These are phyloP conservation scores for Patella caerulea DNA, from an alignment of 2,888 invertebrate species.

Conservation along the genomic window DNA sequence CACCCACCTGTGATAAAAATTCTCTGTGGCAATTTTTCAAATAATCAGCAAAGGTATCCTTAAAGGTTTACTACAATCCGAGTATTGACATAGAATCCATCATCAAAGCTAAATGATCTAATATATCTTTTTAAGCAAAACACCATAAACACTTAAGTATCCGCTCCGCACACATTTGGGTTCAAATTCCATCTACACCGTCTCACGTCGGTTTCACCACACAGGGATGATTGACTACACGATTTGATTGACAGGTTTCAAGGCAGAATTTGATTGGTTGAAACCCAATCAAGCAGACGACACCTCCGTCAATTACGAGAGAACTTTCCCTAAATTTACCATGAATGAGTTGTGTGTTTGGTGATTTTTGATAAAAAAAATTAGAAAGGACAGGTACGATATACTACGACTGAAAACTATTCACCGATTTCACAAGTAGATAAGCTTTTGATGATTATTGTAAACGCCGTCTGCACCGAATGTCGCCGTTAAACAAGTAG, in stretches of 20 bases:
- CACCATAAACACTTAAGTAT: neutral
- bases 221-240: constrained; percentile 3
- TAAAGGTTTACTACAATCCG: no score
- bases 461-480: neutral
- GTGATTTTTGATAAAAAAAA: neutral
- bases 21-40: no score
- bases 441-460: constrained; percentile 4
- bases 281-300: constrained; percentile 3
- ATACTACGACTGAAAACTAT: neutral
- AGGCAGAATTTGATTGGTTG: constrained; percentile 3
- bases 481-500: neutral
- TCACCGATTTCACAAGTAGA: constrained; percentile 4
- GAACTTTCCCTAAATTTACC: neutral
- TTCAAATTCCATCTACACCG: constrained; percentile 13
- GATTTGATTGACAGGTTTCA: constrained; percentile 5
- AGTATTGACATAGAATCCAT: no score
- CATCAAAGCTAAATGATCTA: no score
- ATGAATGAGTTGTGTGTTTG: constrained; percentile 1
- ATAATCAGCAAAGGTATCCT: no score
- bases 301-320: neutral
- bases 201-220: constrained; percentile 1
- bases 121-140: no score
- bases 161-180: constrained; percentile 1
- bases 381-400: neutral
- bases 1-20: no score